Base-by-base conservation (phyloP, 2,797 vertebrate genomes). In the Lemur catta region DNA sequence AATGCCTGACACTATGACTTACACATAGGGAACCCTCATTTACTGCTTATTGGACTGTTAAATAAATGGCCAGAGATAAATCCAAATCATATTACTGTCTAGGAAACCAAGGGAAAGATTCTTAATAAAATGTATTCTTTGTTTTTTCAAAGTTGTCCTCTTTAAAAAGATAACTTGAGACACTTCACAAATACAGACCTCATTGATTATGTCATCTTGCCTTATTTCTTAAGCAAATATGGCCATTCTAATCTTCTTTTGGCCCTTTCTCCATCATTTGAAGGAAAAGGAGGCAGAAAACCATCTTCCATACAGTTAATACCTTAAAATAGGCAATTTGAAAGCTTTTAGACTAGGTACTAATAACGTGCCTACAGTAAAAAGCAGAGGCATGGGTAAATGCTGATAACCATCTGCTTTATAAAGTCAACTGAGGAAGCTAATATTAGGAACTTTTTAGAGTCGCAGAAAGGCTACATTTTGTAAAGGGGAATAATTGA, bases 271-370 rank as follows among this genome's bases (percentile, higher is more conserved):
- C 55, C 50, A 82, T 93, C 43, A 38, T 48, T 88, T 89, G 74
- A 89, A 96, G 72, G 78, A 94, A 96, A 90, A 59, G 18, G 59
- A 71, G 74, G 41, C 43, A 85, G 57, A 81, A 92, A 95, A 87
- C 24, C 3, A 28, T 94, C 52, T 84, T 96, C 41, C 4, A 33
- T 57, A 67, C 22, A 67, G 65, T 81, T 96, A 93, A 96, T 94
- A 89, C 48, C 33, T 93, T 59, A 72, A 82, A 97, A 96, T 95
- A 96, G 90, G 59, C 89, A 96, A 92, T 92, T 79, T 55, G 94
- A 92, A 97, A 97, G 84, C 10, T 69, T 94, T 94, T 81, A 95
- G 38, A 82, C 14, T 67, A 41, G 35, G 41, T 89, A 38, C 55
- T 76, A 84, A 90, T 72, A 84, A 35, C 57, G 50, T 52, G 33